Percentiles rank a stretch among this genome's conserved stretches.
phyloP scores from a whole-genome alignment of 2,888 invertebrate genomes.

The Pachycephus smyrnensis region DNA sequence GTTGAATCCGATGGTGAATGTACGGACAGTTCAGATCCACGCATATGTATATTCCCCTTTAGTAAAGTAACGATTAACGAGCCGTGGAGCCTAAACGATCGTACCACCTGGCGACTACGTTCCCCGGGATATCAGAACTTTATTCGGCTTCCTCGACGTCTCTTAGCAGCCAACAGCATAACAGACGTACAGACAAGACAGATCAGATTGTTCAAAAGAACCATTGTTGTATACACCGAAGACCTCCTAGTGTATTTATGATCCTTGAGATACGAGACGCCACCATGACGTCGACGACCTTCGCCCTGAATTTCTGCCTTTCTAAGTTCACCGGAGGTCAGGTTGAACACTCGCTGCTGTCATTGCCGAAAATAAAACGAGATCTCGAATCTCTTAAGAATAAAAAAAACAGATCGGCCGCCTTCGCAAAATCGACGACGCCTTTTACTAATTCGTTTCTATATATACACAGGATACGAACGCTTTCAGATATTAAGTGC shows the following conservation, averaged over 20 bases:
- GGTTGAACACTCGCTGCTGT: slow-evolving; percentile 8
- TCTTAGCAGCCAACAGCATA: neutral
- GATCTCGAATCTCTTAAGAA: slow-evolving; percentile 13
- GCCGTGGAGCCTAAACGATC: neutral
- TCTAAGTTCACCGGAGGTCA: slow-evolving; percentile 33
- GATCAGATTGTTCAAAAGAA: neutral
- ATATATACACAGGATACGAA: neutral
- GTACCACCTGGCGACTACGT: neutral
- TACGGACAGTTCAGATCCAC: neutral
- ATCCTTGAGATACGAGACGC: slow-evolving; percentile 12
- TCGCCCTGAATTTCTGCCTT: slow-evolving; percentile 42
- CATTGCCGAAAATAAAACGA: slow-evolving; percentile 36
- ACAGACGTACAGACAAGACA: neutral
- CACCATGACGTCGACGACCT: slow-evolving; percentile 33
- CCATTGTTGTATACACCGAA: neutral
- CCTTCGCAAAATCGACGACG: neutral
- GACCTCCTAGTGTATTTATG: neutral
- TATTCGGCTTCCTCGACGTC: neutral
- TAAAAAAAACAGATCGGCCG: slow-evolving; percentile 16
- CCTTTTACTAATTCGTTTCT: neutral
- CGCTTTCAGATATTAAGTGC: neutral
- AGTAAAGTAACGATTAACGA: neutral
- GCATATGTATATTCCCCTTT: neutral
- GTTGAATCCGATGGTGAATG: neutral
- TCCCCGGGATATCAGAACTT: neutral